Conservation (phyloP, 92 coral and sea anemone species). For the Isaurus tuberculatus region DNA sequence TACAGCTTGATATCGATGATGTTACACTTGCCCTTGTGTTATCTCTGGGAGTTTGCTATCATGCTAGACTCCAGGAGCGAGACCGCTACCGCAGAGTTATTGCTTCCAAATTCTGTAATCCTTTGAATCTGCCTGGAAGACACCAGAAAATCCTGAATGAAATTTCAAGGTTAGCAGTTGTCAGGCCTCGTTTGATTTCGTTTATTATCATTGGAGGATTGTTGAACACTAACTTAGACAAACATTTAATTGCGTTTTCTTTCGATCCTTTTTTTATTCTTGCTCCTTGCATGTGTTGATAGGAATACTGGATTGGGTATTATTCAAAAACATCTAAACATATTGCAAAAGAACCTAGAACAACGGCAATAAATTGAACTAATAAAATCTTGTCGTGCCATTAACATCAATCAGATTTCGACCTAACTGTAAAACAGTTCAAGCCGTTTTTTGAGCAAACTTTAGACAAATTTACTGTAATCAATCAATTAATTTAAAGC, state of each 20-base stretch:
- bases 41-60: conserved; percentile 86
- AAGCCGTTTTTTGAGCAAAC: no score
- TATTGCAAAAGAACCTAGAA: no score
- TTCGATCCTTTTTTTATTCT: no score
- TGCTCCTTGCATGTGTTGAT: neutral
- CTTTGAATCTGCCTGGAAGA: conserved; percentile 73
- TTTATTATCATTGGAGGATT: neutral
- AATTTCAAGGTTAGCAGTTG: conserved; percentile 60
- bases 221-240: neutral
- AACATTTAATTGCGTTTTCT: no score
- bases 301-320: no score
- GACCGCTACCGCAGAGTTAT: conserved; percentile 64
- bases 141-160: conserved; percentile 65
- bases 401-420: no score
- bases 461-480: no score
- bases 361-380: no score
- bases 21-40: conserved; percentile 81
- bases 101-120: conserved; percentile 53
- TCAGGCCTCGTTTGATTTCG: neutral
- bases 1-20: conserved; percentile 65
- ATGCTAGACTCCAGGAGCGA: conserved; percentile 75
- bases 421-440: no score
- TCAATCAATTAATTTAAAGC: no score
- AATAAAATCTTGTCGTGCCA: no score
- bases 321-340: no score